Base-by-base conservation (phyloP, 2,797 vertebrate species). In the Okamejei kenojei region DNA sequence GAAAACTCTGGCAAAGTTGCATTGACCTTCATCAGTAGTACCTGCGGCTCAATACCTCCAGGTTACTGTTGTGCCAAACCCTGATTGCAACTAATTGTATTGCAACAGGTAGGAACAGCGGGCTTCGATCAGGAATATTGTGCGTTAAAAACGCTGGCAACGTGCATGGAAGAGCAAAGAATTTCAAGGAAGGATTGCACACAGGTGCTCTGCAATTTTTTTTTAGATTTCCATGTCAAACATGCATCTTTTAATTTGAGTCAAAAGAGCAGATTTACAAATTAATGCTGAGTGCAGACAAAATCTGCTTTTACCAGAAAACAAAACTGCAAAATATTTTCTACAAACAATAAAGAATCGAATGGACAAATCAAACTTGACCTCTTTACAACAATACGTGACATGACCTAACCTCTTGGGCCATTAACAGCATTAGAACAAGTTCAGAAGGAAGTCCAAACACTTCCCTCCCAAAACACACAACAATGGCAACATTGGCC, bases 11-110 rank as follows among this genome's bases (percentile, higher is more conserved):
- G 90, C 71, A 92, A 92, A 26, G 76, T 58, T 74, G 73, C 23
- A 92, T 58, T 76, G 90, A 92, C 38, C 71, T 92, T 92, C 76
- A 92, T 38, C 90, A 92, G 90, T n/a, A 92, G 90, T 58, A 92
- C 71, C 90, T 58, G 68, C 21, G 90, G 71, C 32, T 88, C 11
- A 68, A 35, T 68, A 92, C 45, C 0, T 94, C 90, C 93, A 94
- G 82, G 93, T 38, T 71, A 38, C 77, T 76, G 93, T 76, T 35
- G 71, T 32, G 68, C 45, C 23, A 91, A 74, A 91, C 73, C 68
- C 90, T 91, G 90, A 58, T 45, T 76, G 90, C 81, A 84, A 84
- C 45, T 8, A 84, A 58, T 84, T 26, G 81, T 29, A 54, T 84
- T 84, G 45, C 73, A 76, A 76, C 71, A 73, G 73, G 45, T 92